Evolutionary conservation across 2,888 invertebrate species (phyloP).

Genomic region (Prosopocoilus inquinatus): DNA sequence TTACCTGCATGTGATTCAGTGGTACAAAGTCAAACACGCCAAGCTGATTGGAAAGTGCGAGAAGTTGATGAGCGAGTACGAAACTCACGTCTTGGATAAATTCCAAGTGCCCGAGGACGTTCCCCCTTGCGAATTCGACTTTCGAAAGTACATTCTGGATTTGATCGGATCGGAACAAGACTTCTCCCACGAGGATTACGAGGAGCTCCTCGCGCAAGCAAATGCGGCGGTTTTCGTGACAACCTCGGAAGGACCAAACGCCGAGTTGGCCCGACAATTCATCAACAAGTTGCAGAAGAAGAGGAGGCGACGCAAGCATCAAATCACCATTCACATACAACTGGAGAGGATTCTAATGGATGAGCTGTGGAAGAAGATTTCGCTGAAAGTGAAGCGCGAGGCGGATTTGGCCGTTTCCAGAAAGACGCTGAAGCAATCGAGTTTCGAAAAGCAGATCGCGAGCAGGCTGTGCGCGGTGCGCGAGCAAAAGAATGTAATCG

Average conservation of each 20-base stretch:
- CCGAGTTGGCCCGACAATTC: slow-evolving; percentile 48
- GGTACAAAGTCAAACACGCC: slow-evolving; percentile 57
- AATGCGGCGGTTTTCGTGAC: slow-evolving; percentile 24
- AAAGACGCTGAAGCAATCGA: slow-evolving; percentile 60
- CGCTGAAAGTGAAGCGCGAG: slow-evolving; percentile 48
- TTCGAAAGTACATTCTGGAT: too few relatives aligned
- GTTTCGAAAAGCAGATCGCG: slow-evolving; percentile 66
- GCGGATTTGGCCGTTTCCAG: slow-evolving; percentile 54
- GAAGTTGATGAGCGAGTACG: slow-evolving; percentile 3
- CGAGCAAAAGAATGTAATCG: slow-evolving; percentile 57
- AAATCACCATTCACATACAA: slow-evolving; percentile 54
- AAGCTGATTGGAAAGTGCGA: slow-evolving; percentile 50
- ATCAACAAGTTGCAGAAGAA: slow-evolving; percentile 54
- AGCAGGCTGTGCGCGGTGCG: slow-evolving; percentile 63
- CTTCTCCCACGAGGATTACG: slow-evolving; percentile 6
- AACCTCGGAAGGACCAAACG: slow-evolving; percentile 31
- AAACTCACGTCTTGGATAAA: too few relatives aligned
- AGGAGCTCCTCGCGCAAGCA: slow-evolving; percentile 36
- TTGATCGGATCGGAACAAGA: too few relatives aligned
- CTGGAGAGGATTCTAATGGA: slow-evolving; percentile 30
- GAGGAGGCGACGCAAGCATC: slow-evolving; percentile 48
- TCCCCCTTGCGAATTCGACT: too few relatives aligned
- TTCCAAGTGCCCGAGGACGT: too few relatives aligned
- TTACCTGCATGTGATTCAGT: slow-evolving; percentile 55
- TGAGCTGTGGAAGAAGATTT: too few relatives aligned